Conservation (phyloP, 2,797 vertebrate species). For the Poeciliopsis infans region DNA sequence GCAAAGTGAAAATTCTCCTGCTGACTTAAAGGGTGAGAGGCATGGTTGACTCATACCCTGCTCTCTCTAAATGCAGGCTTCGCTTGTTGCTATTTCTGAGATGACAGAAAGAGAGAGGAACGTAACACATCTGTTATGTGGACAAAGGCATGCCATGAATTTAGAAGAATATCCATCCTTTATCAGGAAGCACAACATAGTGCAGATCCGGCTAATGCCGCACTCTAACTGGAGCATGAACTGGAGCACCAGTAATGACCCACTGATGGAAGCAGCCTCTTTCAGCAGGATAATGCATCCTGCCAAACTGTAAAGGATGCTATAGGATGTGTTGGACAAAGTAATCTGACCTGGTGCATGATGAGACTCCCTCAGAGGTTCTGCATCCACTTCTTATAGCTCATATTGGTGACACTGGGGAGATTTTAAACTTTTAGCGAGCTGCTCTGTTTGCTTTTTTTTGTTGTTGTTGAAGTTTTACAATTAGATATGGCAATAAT, state of each 20-base stretch:
- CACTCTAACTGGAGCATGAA: not conserved
- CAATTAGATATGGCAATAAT: too few species aligned
- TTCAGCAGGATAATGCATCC: constrained; percentile 4
- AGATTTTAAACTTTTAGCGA: not conserved
- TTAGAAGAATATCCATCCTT: not conserved
- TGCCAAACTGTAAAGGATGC: not conserved
- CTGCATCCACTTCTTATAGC: not conserved
- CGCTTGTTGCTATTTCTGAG: constrained; percentile 2
- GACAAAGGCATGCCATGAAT: not conserved
- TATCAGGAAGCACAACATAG: not conserved
- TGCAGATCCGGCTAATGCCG: too few species aligned
- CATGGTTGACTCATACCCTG: not conserved
- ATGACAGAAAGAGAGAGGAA: constrained; percentile 2
- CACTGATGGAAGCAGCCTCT: not conserved
- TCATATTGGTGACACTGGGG: not conserved
- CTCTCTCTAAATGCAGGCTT: not conserved
- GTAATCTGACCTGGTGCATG: constrained; percentile 5
- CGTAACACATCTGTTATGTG: not conserved
- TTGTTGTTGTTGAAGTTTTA: not conserved
- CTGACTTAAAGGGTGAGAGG: constrained; percentile 1
- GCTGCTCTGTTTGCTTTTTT: not conserved
- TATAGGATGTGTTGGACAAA: not conserved
- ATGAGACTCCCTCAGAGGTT: not conserved
- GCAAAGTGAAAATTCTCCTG: not conserved
- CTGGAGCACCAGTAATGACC: not conserved